Conservation (phyloP, 2,888 invertebrate genomes). For the Trachelus iudaicus region DNA sequence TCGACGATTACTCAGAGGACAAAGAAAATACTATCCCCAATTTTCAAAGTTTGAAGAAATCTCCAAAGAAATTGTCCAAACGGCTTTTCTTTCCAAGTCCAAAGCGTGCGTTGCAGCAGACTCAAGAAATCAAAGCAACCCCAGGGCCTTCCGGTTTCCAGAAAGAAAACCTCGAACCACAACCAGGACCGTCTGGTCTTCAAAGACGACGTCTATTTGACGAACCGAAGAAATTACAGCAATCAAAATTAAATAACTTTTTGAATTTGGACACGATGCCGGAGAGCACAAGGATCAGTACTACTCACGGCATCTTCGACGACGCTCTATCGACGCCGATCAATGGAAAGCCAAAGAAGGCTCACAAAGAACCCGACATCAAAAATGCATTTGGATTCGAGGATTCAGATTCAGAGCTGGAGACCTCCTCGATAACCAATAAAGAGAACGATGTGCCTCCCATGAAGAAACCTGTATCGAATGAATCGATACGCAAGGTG, state of each 20-base stretch:
- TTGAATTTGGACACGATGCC: conserved; percentile 50
- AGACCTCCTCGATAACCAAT: not conserved
- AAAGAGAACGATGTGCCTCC: not conserved
- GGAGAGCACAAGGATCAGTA: conserved; percentile 23
- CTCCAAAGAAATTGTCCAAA: not conserved
- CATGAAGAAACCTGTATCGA: not conserved
- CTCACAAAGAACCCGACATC: not conserved
- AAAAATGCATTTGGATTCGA: conserved; percentile 1
- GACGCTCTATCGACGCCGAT: not conserved
- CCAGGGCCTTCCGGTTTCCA: not conserved
- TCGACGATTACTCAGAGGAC: not conserved
- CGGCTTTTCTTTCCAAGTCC: not conserved
- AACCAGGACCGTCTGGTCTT: conserved; percentile 40
- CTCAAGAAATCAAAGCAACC: not conserved
- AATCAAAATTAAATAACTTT: conserved; percentile 52
- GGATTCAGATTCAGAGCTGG: not conserved
- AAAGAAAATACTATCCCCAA: not conserved
- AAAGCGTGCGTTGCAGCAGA: not conserved
- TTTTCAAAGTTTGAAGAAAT: not conserved
- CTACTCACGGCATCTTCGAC: not conserved
- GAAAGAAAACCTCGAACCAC: conserved; percentile 16
- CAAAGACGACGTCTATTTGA: conserved; percentile 13
- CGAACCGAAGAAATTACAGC: conserved; percentile 33
- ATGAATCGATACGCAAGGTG: not conserved
- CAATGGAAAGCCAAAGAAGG: not conserved